Percentiles rank a stretch among this genome's conserved stretches.
phyloP scores from a whole-genome alignment of 2,797 vertebrate genomes.

The Coracias cyanogaster region DNA sequence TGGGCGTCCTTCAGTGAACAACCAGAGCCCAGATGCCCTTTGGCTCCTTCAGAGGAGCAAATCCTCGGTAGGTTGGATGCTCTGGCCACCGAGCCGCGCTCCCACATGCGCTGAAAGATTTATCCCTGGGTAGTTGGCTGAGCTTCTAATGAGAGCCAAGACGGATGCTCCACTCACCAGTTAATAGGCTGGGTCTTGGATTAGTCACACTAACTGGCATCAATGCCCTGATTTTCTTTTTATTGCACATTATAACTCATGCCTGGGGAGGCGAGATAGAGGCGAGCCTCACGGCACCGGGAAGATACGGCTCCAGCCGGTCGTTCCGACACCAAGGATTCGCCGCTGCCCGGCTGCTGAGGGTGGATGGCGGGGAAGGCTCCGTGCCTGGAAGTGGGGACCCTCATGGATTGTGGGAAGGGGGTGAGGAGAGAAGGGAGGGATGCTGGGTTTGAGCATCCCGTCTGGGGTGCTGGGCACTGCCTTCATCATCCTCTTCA shows the following conservation, averaged over 20 bases:
- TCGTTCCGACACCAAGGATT: not conserved
- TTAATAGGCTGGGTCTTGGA: slow-evolving; percentile 46
- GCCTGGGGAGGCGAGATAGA: slow-evolving; percentile 37
- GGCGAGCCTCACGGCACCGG: not conserved
- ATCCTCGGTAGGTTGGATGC: not conserved
- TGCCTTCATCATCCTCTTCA: fast-evolving
- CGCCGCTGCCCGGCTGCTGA: not conserved
- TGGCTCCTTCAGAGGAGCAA: not conserved
- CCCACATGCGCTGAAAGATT: not conserved
- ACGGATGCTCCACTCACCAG: slow-evolving; percentile 26
- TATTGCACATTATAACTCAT: slow-evolving; percentile 56
- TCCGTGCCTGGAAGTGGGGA: fast-evolving
- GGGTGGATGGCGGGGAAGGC: not conserved
- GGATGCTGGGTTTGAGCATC: not conserved
- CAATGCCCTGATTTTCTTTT: slow-evolving; percentile 40
- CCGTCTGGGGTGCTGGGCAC: too few relatives aligned
- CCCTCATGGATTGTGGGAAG: fast-evolving
- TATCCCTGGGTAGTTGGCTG: slow-evolving; percentile 25
- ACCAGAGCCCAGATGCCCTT: not conserved
- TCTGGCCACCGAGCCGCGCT: not conserved
- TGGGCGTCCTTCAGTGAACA: fast-evolving
- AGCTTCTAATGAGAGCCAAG: slow-evolving; percentile 33
- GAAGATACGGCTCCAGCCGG: not conserved
- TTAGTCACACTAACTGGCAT: slow-evolving; percentile 56
- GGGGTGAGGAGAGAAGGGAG: not conserved